Conservation (phyloP, 2,113 vertebrate genomes). For the Xyliphius kryptos region DNA sequence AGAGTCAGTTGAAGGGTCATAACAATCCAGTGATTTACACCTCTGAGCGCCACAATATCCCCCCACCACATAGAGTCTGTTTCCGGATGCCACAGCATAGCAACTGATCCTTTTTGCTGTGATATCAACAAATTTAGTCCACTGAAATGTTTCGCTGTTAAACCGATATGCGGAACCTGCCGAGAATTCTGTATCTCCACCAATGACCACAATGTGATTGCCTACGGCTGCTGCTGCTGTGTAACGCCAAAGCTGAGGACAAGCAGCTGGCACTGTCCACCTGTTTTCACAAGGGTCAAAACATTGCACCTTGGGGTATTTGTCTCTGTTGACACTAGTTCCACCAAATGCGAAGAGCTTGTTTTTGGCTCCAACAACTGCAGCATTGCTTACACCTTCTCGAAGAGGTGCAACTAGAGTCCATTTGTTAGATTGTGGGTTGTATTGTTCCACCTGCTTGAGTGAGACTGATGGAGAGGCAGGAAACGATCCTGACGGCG, state of each 20-base stretch:
- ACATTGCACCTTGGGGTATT: conserved; percentile 76
- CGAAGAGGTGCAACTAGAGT: conserved; percentile 72
- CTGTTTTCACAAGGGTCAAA: conserved; percentile 72
- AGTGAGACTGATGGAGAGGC: conserved; percentile 77
- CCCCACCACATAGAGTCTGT: conserved; percentile 74
- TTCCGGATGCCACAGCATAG: conserved; percentile 74
- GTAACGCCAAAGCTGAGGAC: conserved; percentile 78
- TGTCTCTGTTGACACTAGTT: conserved; percentile 74
- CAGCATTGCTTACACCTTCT: conserved; percentile 78
- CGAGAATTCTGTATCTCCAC: conserved; percentile 75
- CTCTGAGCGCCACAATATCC: conserved; percentile 76
- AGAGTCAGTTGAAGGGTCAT: conserved; percentile 72
- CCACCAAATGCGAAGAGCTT: conserved; percentile 78
- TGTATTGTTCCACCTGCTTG: conserved; percentile 79
- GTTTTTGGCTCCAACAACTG: conserved; percentile 74
- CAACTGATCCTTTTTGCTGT: conserved; percentile 74
- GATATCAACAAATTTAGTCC: conserved; percentile 75
- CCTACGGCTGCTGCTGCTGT: conserved; percentile 72
- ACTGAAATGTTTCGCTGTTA: conserved; percentile 79
- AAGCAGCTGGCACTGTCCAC: conserved; percentile 68
- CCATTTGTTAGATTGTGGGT: conserved; percentile 78
- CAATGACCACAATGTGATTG: conserved; percentile 72
- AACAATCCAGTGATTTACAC: conserved; percentile 77
- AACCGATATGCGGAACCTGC: conserved; percentile 77
- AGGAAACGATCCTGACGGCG: conserved; percentile 69